Evolutionary conservation across 2,888 invertebrate genomes (phyloP), one percentile per base, ranked within the genome.

Genomic region (Hyppa rectilinea): DNA sequence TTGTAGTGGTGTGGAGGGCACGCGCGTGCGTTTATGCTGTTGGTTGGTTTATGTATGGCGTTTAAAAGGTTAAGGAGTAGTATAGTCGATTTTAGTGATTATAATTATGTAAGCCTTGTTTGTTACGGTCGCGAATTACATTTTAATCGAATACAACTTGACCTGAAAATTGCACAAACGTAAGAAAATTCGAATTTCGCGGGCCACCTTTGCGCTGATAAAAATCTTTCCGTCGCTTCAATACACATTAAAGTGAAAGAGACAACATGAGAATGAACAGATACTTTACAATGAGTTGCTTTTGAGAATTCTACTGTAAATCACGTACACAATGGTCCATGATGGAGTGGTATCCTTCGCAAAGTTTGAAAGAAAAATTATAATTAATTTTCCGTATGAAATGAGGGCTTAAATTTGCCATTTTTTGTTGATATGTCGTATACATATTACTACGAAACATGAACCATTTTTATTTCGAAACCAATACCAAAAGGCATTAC

Each of bases 301-400:
- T 62, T 17, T 34, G 2, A 34, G 43, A 43, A 26, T 34, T 14
- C 1, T 5, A 2, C 6, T 12, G 23, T 23, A 29, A 6, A 7
- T 4, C 12, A 4, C 0, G 31, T 40, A 40, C 34, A 34, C 26
- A 50, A 40, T 34, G 38, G 49, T 26, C 7, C 65, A 64, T 40
- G 4, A 40, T 12, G 14, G 0, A 4, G 34, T 2, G 0, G 0
- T 26, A 9, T 40, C 9, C 2, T 6, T 9, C 4, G 4, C 26
- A 6, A 20, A 20, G 12, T 26, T 40, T 12, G 23, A 23, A 5
- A 26, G 0, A 20, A 7, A 58, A 55, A 29, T 14, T 20, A 20
- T 20, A 40, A 26, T 2, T 52, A 14, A 34, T 36, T 20, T 64
- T 64, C 2, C 2, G 7, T n/a, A 17, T 61, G 56, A 53, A 5